A percentile compares a stretch with the other conserved stretches of the same genome.
These are phyloP conservation scores for Verasper variegatus DNA, from an alignment of 2,113 vertebrate genomes.

Conservation along the genomic window DNA sequence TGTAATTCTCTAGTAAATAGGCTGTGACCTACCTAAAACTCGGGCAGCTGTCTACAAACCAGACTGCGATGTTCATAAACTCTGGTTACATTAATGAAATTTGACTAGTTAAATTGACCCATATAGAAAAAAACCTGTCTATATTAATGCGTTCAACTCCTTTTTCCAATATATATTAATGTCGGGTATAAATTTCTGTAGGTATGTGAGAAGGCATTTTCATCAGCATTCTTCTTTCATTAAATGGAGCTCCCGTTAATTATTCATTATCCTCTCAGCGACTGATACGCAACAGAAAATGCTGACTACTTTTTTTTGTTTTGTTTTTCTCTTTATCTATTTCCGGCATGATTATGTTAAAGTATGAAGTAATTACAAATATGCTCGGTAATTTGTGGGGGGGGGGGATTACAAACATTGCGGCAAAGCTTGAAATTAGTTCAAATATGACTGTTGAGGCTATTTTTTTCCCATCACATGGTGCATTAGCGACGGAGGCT, in stretches of 20 bases:
- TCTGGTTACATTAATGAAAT: constrained; percentile 54
- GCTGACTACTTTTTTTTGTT: constrained; percentile 44
- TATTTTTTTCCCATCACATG: constrained; percentile 13
- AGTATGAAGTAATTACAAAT: constrained; percentile 30
- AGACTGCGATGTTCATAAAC: constrained; percentile 50
- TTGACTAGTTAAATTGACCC: constrained; percentile 69
- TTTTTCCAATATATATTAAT: constrained; percentile 81
- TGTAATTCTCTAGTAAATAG: constrained; percentile 17
- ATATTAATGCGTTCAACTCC: constrained; percentile 78
- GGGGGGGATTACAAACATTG: not conserved
- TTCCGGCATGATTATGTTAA: constrained; percentile 14
- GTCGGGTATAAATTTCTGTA: constrained; percentile 65
- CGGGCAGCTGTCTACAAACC: constrained; percentile 23
- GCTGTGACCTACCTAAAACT: constrained; percentile 19
- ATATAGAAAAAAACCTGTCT: constrained; percentile 72
- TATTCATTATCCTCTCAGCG: constrained; percentile 69
- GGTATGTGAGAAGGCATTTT: constrained; percentile 60
- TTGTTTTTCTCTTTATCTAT: constrained; percentile 20
- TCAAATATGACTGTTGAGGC: not conserved
- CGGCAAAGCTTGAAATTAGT: constrained; percentile 4
- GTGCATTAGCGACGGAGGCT: constrained; percentile 20
- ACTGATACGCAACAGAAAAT: constrained; percentile 59
- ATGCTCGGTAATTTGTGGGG: not conserved
- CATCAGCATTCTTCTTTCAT: constrained; percentile 61
- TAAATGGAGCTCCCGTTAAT: constrained; percentile 70